Percentiles rank a stretch among this genome's conserved stretches.
Evolutionary conservation across 2,797 vertebrate species (phyloP).

Genomic region (Bradypodion ventrale): DNA sequence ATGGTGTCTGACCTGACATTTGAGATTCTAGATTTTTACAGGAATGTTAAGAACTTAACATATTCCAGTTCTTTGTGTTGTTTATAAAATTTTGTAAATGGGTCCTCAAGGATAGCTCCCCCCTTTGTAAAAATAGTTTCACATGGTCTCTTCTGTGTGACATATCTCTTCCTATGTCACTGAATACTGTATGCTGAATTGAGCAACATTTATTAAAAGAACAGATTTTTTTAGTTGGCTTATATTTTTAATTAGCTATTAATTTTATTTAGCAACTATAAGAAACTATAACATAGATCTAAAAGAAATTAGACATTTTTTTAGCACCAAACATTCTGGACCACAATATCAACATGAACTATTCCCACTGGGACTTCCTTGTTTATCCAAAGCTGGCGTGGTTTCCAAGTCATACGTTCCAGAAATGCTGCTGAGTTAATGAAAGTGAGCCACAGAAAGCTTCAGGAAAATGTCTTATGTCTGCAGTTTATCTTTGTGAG

Average conservation of each 20-base stretch:
- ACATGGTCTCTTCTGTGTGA: constrained; percentile 57
- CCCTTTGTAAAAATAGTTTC: constrained; percentile 53
- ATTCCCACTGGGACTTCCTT: constrained; percentile 55
- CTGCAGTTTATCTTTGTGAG: constrained; percentile 49
- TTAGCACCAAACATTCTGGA: constrained; percentile 39
- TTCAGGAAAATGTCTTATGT: background rate
- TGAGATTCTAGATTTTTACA: constrained; percentile 66
- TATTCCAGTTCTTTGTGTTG: constrained; percentile 55
- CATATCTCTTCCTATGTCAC: constrained; percentile 62
- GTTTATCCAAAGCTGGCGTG: constrained; percentile 61
- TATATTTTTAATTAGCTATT: constrained; percentile 32
- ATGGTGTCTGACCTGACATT: constrained; percentile 50
- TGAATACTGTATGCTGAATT: constrained; percentile 57
- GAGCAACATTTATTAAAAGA: constrained; percentile 50
- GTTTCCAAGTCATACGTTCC: constrained; percentile 38
- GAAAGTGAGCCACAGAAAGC: background rate
- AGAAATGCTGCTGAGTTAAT: constrained; percentile 67
- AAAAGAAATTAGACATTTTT: constrained; percentile 29
- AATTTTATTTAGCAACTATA: constrained; percentile 45
- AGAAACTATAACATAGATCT: constrained; percentile 35
- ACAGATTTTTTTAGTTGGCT: constrained; percentile 45
- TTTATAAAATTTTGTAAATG: constrained; percentile 53
- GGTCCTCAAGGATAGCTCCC: constrained; percentile 48
- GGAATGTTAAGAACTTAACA: constrained; percentile 54
- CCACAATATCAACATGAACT: constrained; percentile 51